Conservation (phyloP, 2,888 invertebrate species). For the Leptodirus hochenwartii region DNA sequence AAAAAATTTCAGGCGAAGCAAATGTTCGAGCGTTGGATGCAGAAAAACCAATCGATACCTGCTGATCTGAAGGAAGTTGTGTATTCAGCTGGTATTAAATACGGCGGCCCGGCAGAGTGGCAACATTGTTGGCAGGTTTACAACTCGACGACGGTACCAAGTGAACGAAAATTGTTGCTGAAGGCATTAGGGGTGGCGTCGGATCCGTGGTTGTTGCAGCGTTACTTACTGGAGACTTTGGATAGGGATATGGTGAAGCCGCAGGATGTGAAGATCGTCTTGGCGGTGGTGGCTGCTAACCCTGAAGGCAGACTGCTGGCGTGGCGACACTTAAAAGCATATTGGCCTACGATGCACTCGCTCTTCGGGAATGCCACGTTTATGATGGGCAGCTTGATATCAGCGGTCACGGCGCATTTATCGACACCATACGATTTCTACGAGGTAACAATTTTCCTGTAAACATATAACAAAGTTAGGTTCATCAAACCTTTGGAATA, state of each 20-base stretch:
- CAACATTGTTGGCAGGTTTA: constrained; percentile 56
- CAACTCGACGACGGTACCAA: constrained; percentile 42
- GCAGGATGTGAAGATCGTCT: constrained; percentile 50
- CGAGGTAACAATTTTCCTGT: constrained; percentile 33
- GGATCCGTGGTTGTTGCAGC: constrained; percentile 66
- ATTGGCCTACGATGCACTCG: constrained; percentile 44
- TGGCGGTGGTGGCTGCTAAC: constrained; percentile 56
- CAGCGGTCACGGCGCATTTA: constrained; percentile 44
- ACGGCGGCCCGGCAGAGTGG: constrained; percentile 57
- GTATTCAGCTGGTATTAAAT: constrained; percentile 46
- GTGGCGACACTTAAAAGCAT: constrained; percentile 53
- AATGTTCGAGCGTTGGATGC: constrained; percentile 55
- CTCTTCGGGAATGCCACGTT: constrained; percentile 45
- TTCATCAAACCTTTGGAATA: neutral
- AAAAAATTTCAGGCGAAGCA: constrained; percentile 49
- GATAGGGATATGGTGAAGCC: constrained; percentile 49
- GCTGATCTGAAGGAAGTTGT: constrained; percentile 60
- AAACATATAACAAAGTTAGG: neutral
- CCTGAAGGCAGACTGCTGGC: constrained; percentile 49
- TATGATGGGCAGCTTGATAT: constrained; percentile 43
- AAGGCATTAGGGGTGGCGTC: constrained; percentile 50
- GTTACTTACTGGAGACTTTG: constrained; percentile 55
- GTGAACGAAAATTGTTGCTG: constrained; percentile 52
- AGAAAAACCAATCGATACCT: constrained; percentile 41
- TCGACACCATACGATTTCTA: constrained; percentile 57